Evolutionary conservation across 2,888 invertebrate species (phyloP).

Genomic region (Stramonita haemastoma): DNA sequence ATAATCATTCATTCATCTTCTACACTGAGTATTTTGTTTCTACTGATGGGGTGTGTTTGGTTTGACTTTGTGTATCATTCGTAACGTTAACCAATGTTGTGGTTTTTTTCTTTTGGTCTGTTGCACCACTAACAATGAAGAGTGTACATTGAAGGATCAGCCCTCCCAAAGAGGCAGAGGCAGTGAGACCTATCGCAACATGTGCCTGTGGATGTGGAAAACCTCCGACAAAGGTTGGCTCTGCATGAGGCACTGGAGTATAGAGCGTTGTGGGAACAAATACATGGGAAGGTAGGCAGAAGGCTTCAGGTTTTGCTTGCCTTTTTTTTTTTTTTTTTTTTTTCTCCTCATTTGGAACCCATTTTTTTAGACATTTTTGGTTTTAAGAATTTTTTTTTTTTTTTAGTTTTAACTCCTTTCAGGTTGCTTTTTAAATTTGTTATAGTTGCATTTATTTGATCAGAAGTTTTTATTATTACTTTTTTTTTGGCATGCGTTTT

Average conservation of each 20-base stretch:
- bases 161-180: neutral
- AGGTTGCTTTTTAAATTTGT: neutral
- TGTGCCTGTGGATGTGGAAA: neutral
- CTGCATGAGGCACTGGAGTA: neutral
- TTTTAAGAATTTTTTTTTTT: too few relatives aligned
- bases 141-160: neutral
- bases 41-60: too few relatives aligned
- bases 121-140: neutral
- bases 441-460: neutral
- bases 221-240: neutral
- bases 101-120: neutral
- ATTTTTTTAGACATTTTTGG: too few relatives aligned
- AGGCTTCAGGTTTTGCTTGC: neutral
- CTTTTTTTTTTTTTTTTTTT: neutral
- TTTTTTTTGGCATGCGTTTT: too few relatives aligned
- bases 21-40: too few relatives aligned
- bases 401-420: too few relatives aligned
- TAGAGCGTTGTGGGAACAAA: neutral
- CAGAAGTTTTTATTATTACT: too few relatives aligned
- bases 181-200: neutral
- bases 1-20: too few relatives aligned
- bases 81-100: too few relatives aligned
- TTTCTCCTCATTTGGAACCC: too few relatives aligned
- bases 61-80: too few relatives aligned
- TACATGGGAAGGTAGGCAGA: constrained; percentile 5